Conservation (phyloP, 1,140 invertebrate genomes). For the Latrodectus geometricus region DNA sequence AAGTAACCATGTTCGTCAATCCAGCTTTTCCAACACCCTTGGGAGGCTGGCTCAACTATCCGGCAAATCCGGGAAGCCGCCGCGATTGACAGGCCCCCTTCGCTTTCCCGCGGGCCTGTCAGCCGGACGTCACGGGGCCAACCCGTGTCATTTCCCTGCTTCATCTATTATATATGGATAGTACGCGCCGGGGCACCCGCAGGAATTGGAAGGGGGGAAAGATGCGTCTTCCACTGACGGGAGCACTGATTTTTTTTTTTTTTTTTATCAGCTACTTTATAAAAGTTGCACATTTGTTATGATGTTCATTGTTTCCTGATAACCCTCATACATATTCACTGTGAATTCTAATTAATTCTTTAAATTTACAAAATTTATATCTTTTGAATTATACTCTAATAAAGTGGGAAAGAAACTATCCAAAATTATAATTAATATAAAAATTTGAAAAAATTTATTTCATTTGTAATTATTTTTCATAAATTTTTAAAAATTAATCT, state of each 20-base stretch:
- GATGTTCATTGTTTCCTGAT: no score
- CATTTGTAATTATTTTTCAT: no score
- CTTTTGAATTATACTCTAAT: no score
- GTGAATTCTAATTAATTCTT: no score
- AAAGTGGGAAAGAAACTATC: no score
- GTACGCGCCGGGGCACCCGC: background rate
- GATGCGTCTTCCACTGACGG: background rate
- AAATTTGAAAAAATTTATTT: no score
- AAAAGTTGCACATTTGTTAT: no score
- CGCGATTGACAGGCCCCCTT: conserved; percentile 43
- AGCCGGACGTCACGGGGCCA: conserved; percentile 27
- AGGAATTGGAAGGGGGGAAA: background rate
- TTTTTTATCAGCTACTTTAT: background rate
- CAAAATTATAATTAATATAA: no score
- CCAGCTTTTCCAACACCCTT: conserved; percentile 4
- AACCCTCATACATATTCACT: no score
- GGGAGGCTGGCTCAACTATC: conserved; percentile 1
- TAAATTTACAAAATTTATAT: no score
- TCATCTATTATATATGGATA: conserved; percentile 42
- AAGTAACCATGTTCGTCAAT: conserved; percentile 50
- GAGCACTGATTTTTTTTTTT: background rate
- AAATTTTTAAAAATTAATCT: no score
- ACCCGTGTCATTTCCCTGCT: conserved; percentile 35
- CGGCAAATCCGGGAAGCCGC: conserved; percentile 46
- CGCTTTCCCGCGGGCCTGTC: conserved; percentile 53